Evolutionary conservation across 2,888 invertebrate species (phyloP).

Genomic region (Lissocephala sabroskyi): DNA sequence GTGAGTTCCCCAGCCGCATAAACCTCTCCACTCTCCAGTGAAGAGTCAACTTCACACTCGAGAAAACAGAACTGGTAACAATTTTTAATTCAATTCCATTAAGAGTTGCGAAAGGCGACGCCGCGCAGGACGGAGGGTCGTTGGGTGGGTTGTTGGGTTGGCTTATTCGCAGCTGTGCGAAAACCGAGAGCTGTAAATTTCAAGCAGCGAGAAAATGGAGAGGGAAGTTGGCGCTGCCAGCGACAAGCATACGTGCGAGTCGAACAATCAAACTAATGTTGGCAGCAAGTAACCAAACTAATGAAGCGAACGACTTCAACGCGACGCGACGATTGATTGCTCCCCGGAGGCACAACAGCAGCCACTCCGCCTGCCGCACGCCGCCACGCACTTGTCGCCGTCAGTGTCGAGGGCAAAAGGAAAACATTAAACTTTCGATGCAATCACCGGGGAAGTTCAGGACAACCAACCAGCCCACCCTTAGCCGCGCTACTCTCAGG

Average conservation of each 20-base stretch:
- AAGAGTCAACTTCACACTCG: too few relatives aligned
- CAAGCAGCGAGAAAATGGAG: too few relatives aligned
- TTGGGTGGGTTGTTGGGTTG: too few relatives aligned
- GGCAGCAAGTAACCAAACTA: slow-evolving; percentile 41
- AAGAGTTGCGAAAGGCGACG: slow-evolving; percentile 39
- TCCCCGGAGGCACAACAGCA: slow-evolving; percentile 55
- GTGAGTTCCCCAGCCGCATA: too few relatives aligned
- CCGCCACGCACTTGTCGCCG: slow-evolving; percentile 28
- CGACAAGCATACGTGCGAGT: slow-evolving; percentile 7
- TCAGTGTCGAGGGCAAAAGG: too few relatives aligned
- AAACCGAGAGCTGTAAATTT: slow-evolving; percentile 27
- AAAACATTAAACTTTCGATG: slow-evolving; percentile 37
- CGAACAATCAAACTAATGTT: slow-evolving; percentile 48
- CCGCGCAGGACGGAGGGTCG: too few relatives aligned
- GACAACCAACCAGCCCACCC: slow-evolving; percentile 16
- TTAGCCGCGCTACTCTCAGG: slow-evolving; percentile 8
- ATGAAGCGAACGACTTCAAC: slow-evolving; percentile 44
- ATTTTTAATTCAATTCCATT: slow-evolving; percentile 65
- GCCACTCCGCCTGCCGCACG: slow-evolving; percentile 15
- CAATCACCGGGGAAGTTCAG: slow-evolving; percentile 32
- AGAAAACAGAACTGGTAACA: too few relatives aligned
- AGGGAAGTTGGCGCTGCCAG: slow-evolving; percentile 3
- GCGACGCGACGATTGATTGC: slow-evolving; percentile 67
- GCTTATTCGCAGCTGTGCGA: slow-evolving; percentile 41
- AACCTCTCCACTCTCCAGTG: too few relatives aligned